Base-by-base conservation (phyloP, 2,888 invertebrate species). In the Creontiades dilutus region DNA sequence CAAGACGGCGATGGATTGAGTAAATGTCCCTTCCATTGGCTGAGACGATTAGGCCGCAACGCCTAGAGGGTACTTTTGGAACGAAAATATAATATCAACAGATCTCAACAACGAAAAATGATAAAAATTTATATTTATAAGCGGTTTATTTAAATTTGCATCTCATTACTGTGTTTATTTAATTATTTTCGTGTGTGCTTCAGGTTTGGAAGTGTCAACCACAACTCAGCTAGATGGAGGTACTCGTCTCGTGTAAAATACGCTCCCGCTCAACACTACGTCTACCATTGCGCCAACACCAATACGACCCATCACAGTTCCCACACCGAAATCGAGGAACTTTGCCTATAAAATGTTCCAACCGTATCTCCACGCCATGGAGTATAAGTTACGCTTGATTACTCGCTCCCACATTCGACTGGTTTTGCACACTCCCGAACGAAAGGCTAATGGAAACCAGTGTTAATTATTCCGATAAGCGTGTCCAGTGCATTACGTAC, bases 261-360 rank as follows among this genome's bases (percentile, higher is more conserved):
- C 85, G 55, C 90, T 5, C 86, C 90, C 0, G 88, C 76, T 19
- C 91, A 91, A 61, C 91, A 91, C 47, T 91, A 91, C 84, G 90
- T 91, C 28, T 91, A 91, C 86, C 91, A 91, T 89, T 91, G 91
- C 81, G 68, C 91, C 46, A 91, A 93, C 23, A 91, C 92, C 7
- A 78, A 78, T 16, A 78, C 78, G 9, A 78, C 78, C 4, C 78
- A 78, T 16, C 78, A 78, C 46, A 68, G 68, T 13, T 68, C 68
- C 27, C 68, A 46, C 46, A 78, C 78, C 9, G 78, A 78, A 46
- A 78, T 78, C 46, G 78, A 78, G 16, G 78, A 78, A 23, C 68
- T 68, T 23, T 68, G 68, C 68, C 68, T 68, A 23, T 68, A 68
- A 68, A 68, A 11, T 68, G 5, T 23, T 0, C 9, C 27, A 13